These are phyloP conservation scores for Epirrhoe tristata DNA, from an alignment of 2,888 invertebrate genomes.

Conservation along the genomic window DNA sequence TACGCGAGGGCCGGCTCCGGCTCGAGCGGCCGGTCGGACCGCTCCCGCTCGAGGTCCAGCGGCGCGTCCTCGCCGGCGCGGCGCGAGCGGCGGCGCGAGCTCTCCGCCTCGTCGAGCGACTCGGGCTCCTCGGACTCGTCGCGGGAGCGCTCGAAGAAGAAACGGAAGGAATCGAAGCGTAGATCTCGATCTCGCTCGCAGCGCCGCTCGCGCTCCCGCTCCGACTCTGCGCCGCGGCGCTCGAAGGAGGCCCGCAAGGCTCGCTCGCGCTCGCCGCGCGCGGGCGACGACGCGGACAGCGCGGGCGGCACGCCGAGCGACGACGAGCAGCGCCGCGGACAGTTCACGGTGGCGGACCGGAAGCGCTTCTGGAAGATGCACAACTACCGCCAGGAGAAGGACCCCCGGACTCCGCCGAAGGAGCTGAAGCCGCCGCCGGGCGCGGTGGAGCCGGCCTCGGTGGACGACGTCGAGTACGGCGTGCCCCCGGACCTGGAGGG, in stretches of 20 bases:
- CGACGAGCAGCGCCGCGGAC: conserved; percentile 74
- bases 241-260: conserved; percentile 45
- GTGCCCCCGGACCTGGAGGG: conserved; percentile 79
- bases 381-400: conserved; percentile 64
- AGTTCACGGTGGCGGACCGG: conserved; percentile 78
- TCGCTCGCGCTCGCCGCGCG: conserved; percentile 39
- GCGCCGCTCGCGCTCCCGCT: conserved; percentile 60
- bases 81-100: conserved; percentile 46
- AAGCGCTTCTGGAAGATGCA: conserved; percentile 79
- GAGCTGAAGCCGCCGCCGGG: conserved; percentile 76
- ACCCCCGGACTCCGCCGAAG: conserved; percentile 64
- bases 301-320: conserved; percentile 65
- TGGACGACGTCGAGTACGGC: conserved; percentile 75
- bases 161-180: conserved; percentile 48
- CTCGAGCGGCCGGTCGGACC: conserved; percentile 63
- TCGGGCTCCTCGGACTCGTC: conserved; percentile 56
- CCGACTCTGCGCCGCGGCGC: conserved; percentile 44
- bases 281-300: conserved; percentile 52
- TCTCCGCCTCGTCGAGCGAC: conserved; percentile 50
- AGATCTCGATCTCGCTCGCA: conserved; percentile 57
- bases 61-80: conserved; percentile 59
- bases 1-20: conserved; percentile 67
- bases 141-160: conserved; percentile 55
- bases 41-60: conserved; percentile 47
- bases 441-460: conserved; percentile 64